Conservation (phyloP, 2,888 invertebrate species). For the Willowsia nigromaculata region DNA sequence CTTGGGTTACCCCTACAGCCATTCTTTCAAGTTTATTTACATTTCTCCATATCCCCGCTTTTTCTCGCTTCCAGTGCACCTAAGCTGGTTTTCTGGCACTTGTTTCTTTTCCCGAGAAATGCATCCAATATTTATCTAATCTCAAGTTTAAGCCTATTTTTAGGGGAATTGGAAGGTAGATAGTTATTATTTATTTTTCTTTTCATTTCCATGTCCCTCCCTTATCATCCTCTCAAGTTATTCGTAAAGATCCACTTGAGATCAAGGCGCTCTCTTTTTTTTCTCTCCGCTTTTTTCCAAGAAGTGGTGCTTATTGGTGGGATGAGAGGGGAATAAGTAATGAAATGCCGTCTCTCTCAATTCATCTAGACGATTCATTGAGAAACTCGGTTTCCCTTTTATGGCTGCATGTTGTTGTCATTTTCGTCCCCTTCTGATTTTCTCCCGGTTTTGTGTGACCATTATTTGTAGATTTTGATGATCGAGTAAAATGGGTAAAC, state of each 20-base stretch:
- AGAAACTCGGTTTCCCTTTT: background rate
- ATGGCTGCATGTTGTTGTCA: background rate
- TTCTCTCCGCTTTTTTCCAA: too few species aligned
- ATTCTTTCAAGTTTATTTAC: background rate
- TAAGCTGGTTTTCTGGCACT: background rate
- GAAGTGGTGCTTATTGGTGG: constrained; percentile 52
- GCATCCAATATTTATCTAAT: background rate
- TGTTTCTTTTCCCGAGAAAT: too few species aligned
- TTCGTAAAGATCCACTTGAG: constrained; percentile 16
- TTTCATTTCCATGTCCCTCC: background rate
- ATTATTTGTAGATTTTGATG: constrained; percentile 66
- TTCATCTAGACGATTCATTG: background rate
- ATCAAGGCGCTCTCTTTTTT: constrained; percentile 26
- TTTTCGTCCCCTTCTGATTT: background rate
- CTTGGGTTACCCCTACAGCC: background rate
- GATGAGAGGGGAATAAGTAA: constrained; percentile 50
- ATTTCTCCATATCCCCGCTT: too few species aligned
- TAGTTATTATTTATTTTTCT: background rate
- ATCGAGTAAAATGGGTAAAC: background rate
- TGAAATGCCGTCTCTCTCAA: constrained; percentile 24
- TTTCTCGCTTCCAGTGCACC: background rate
- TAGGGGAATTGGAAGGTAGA: background rate
- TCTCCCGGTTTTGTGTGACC: constrained; percentile 39
- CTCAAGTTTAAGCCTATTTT: background rate
- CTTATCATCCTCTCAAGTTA: background rate